A percentile compares a stretch with the other conserved stretches of the same genome.
These are phyloP conservation scores for Danaus plexippus DNA, from an alignment of 1,140 invertebrate genomes.

Conservation along the genomic window DNA sequence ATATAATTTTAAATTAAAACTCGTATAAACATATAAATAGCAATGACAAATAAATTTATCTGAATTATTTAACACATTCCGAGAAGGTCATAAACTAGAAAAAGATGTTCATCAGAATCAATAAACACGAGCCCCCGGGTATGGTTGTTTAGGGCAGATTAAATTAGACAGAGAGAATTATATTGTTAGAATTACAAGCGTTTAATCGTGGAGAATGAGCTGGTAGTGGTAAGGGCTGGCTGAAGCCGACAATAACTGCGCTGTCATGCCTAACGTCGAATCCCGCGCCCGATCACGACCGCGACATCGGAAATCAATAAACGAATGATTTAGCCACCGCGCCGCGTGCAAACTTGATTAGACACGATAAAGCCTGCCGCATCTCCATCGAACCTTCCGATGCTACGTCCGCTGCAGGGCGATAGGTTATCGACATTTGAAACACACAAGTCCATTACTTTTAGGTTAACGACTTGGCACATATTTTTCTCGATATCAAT, in stretches of 20 bases:
- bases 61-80: too few species aligned
- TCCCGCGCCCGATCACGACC: constrained; percentile 63
- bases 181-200: constrained; percentile 69
- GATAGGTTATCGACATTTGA: constrained; percentile 52
- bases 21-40: too few species aligned
- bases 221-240: constrained; percentile 35
- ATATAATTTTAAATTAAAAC: too few species aligned
- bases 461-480: constrained; percentile 50
- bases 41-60: too few species aligned
- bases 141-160: constrained; percentile 44
- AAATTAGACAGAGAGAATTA: constrained; percentile 56
- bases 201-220: constrained; percentile 63
- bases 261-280: constrained; percentile 61
- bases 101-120: constrained; percentile 23
- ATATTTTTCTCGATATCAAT: constrained; percentile 56
- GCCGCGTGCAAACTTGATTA: constrained; percentile 69
- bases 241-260: constrained; percentile 54
- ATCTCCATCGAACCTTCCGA: constrained; percentile 36
- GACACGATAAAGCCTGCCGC: constrained; percentile 60
- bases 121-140: constrained; percentile 23
- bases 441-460: constrained; percentile 51
- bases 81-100: too few species aligned
- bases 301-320: constrained; percentile 71
- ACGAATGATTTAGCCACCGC: constrained; percentile 69
- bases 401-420: constrained; percentile 27